These are phyloP conservation scores for Petrocephalus zakoni DNA, from an alignment of 2,113 vertebrate species.

Conservation along the genomic window DNA sequence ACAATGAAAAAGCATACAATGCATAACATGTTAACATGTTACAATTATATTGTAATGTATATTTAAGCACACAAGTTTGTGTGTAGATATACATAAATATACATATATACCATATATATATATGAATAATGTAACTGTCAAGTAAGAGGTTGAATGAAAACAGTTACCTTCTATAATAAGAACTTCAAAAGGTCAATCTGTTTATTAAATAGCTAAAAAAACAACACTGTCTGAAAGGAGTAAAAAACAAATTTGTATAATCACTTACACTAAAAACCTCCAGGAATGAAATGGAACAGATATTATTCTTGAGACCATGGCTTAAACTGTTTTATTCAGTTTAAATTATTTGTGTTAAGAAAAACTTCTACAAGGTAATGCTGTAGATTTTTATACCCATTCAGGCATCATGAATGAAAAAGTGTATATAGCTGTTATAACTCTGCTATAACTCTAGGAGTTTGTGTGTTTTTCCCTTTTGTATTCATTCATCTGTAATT, in stretches of 20 bases:
- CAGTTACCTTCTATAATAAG: background rate
- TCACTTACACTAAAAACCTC: background rate
- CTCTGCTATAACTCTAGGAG: background rate
- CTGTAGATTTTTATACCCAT: slow-evolving; percentile 1
- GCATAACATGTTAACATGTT: background rate
- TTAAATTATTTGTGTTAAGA: background rate
- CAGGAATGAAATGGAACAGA: background rate
- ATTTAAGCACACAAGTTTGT: background rate
- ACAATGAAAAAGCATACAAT: background rate
- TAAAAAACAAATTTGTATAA: background rate
- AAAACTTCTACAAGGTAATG: background rate
- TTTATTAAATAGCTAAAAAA: background rate
- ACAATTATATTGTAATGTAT: background rate
- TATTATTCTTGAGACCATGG: background rate
- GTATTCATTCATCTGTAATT: slow-evolving; percentile 30
- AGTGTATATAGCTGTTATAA: background rate
- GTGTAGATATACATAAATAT: background rate
- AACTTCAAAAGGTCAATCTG: background rate
- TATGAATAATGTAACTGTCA: background rate
- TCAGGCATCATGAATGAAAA: slow-evolving; percentile 5
- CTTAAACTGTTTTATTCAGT: slow-evolving; percentile 15
- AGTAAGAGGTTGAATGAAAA: background rate
- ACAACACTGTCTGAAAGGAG: background rate
- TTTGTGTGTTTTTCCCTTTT: background rate
- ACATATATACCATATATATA: background rate